Conservation (phyloP, 1,140 invertebrate species). For the Mylabris phalerata region DNA sequence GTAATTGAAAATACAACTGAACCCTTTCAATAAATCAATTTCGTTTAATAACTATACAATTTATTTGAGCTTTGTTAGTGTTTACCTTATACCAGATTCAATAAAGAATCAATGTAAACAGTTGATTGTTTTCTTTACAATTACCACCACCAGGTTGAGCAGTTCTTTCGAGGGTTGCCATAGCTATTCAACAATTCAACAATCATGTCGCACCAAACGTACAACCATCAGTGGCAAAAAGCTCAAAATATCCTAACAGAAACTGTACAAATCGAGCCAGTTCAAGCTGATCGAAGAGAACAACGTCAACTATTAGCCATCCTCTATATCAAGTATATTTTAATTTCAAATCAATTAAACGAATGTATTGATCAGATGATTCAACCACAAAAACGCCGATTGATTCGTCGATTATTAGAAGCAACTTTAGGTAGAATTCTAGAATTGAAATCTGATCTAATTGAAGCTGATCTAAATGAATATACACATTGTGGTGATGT, state of each 20-base stretch:
- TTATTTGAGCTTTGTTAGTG: conserved; percentile 12
- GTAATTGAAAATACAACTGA: conserved; percentile 9
- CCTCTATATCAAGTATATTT: conserved; percentile 73
- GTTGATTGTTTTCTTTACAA: background rate
- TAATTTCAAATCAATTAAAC: conserved; percentile 67
- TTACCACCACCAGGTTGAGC: background rate
- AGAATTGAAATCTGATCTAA: conserved; percentile 77
- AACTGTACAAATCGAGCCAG: conserved; percentile 52
- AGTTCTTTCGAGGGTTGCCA: background rate
- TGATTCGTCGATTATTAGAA: conserved; percentile 74
- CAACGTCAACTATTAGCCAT: conserved; percentile 52
- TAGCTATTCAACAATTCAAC: background rate
- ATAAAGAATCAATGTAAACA: conserved; percentile 6
- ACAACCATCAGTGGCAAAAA: conserved; percentile 59
- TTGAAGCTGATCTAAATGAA: conserved; percentile 78
- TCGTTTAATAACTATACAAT: background rate
- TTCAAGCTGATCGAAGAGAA: conserved; percentile 52
- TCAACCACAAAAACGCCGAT: conserved; percentile 83
- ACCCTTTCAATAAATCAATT: conserved; percentile 4
- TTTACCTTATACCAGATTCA: background rate
- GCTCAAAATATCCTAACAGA: conserved; percentile 57
- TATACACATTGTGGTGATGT: conserved; percentile 81
- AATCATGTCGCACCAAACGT: conserved; percentile 65
- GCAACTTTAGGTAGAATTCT: conserved; percentile 69
- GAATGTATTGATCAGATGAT: conserved; percentile 83